Conservation (phyloP, 2,113 vertebrate genomes). For the Paramormyrops kingsleyae region DNA sequence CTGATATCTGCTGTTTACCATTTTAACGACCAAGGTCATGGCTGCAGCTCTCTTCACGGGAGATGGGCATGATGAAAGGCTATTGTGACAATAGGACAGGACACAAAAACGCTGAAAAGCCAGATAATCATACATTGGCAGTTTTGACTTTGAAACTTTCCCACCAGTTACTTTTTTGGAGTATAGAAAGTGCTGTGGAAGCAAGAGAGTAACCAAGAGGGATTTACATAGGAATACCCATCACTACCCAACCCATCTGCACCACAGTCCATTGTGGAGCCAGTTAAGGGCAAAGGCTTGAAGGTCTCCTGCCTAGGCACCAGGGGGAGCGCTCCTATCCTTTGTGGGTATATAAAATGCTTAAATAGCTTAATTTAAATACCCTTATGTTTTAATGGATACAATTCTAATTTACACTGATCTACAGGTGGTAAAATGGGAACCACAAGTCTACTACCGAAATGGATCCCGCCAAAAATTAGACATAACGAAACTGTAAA, state of each 20-base stretch:
- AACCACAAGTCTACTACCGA: neutral
- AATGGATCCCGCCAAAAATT: neutral
- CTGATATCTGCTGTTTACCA: neutral
- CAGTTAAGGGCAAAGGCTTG: conserved; percentile 27
- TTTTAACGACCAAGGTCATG: neutral
- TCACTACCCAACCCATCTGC: conserved; percentile 8
- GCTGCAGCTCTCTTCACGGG: neutral
- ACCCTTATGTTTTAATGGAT: neutral
- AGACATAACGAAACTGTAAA: neutral
- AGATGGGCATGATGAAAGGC: too few relatives aligned
- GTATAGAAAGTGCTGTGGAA: conserved; percentile 11
- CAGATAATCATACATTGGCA: too few relatives aligned
- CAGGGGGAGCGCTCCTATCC: neutral
- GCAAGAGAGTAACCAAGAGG: conserved; percentile 25
- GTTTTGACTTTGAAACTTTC: too few relatives aligned
- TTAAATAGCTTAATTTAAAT: neutral
- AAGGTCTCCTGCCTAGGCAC: neutral
- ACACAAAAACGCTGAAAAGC: too few relatives aligned
- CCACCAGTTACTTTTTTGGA: too few relatives aligned
- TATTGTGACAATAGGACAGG: too few relatives aligned
- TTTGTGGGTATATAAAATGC: neutral
- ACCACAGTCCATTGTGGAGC: conserved; percentile 36
- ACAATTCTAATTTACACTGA: neutral
- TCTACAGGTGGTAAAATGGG: neutral
- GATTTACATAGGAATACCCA: neutral